Base-by-base conservation (phyloP, 2,113 vertebrate genomes). In the Toxotes jaculatrix region DNA sequence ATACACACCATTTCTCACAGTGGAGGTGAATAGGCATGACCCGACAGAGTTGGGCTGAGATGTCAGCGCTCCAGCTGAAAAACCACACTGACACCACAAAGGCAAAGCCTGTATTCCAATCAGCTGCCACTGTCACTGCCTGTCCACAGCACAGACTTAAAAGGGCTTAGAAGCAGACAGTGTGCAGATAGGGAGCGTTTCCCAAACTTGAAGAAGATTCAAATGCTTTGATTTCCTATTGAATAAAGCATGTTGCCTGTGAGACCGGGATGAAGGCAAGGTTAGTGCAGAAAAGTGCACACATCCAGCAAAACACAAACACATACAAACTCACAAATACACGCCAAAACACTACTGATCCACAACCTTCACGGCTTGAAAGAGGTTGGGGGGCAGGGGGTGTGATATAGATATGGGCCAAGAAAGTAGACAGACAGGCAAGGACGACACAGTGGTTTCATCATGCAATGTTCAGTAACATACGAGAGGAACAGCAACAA, bases 71-170 rank as follows among this genome's bases (percentile, higher is more conserved):
- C 16, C 42, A 70, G 70, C 57, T 75, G 80, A 79, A 82, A 87
- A 82, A 69, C 32, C 80, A 2, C 40, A 51, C 40, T 70, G 87
- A 88, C 83, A 83, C 53, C 81, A 88, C 72, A 82, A 87, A 87
- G 55, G 75, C 74, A 80, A 64, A 79, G 78, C 43, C 75, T 74
- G 76, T 71, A 87, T 90, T 89, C 70, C 74, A 68, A 86, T 90
- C 74, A 77, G 83, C 57, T 31, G 59, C 47, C 59, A 53, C 75
- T 80, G 79, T 74, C 88, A 55, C 32, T 2, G 57, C 40, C 66
- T 67, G 79, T 85, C 72, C 73, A 66, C 57, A 14, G 56, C 1
- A 9, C 38, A 42, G 55, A 57, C 81, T 83, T 83, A 62, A 73
- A 86, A 61, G 69, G 59, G 62, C 60, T 81, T 32, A 73, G 79